Percentiles rank a stretch among this genome's conserved stretches.
Evolutionary conservation across 2,797 vertebrate species (phyloP).

Genomic region (Syndactyla subalaris): DNA sequence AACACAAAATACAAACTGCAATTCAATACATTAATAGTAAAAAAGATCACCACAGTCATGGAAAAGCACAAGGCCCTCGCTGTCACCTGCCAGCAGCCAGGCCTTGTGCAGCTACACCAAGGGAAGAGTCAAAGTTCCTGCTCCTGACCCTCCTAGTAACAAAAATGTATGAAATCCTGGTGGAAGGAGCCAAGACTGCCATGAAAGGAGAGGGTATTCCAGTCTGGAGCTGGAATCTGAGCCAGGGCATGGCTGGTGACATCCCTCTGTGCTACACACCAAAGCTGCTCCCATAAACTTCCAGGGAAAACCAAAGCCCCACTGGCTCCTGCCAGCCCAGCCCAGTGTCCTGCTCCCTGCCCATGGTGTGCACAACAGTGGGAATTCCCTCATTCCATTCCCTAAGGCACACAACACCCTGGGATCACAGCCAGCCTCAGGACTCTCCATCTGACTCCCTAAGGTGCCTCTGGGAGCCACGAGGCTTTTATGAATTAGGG

Average conservation of each 20-base stretch:
- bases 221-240: neutral
- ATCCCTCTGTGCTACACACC: neutral
- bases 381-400: neutral
- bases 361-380: neutral
- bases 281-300: neutral
- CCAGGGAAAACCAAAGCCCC: neutral
- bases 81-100: constrained; percentile 66
- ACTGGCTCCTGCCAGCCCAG: neutral
- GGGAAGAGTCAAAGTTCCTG: constrained; percentile 41
- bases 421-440: neutral
- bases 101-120: neutral
- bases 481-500: neutral
- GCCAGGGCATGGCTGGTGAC: neutral
- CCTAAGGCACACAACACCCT: neutral
- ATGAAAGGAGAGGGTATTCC: neutral
- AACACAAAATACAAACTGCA: constrained; percentile 18
- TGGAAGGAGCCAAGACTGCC: neutral
- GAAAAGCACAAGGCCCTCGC: constrained; percentile 15
- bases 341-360: neutral
- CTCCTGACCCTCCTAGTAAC: constrained; percentile 5
- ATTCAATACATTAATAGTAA: constrained; percentile 30
- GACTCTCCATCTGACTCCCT: neutral
- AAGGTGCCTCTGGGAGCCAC: neutral
- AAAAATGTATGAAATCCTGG: neutral
- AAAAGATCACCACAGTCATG: neutral